Base-by-base conservation (phyloP, 1,140 invertebrate genomes). In the Drosophila pallidifrons region DNA sequence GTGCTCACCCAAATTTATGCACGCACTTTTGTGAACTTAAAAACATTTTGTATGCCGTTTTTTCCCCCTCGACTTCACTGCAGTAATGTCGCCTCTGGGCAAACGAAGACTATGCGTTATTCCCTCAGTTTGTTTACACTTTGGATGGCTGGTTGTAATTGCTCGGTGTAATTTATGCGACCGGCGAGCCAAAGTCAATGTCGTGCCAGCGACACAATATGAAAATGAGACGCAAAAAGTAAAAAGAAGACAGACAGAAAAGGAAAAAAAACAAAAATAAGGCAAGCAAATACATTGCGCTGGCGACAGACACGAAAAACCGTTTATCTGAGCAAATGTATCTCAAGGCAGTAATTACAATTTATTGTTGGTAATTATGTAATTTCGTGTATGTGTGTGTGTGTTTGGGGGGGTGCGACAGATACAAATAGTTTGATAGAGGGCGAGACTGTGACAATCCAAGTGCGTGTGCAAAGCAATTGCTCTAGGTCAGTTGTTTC, bases 291-390 rank as follows among this genome's bases (percentile, higher is more conserved):
- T 46, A 60, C 20, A 64, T 41, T 41, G 59, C 38, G 7, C 54
- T 28, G 59, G 45, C 10, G 75, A 70, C 47, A 60, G 65, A 86
- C 82, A 86, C 81, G 82, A 60, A 86, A 86, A 86, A 86, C 49
- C 78, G 82, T 86, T 86, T 86, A 82, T 81, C 82, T 87, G 73
- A 75, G 79, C 75, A 76, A 86, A 86, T 86, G 82, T 86, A 86
- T 79, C 78, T 83, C 63, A 86, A 79, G 82, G 77, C 82, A 80
- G 82, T 86, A 86, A 86, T 86, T 86, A 86, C 82, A 86, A 86
- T 86, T 86, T 86, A 86, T 81, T 86, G 82, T 65, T 78, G 75
- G 82, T 86, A 86, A 87, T 86, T 86, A 81, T 79, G 82, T 86
- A 86, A 86, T 86, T 86, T 86, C 60, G 65, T 70, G 64, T 28